Evolutionary conservation across 1,140 invertebrate species (phyloP).

Genomic region (Lepidurus packardi): DNA sequence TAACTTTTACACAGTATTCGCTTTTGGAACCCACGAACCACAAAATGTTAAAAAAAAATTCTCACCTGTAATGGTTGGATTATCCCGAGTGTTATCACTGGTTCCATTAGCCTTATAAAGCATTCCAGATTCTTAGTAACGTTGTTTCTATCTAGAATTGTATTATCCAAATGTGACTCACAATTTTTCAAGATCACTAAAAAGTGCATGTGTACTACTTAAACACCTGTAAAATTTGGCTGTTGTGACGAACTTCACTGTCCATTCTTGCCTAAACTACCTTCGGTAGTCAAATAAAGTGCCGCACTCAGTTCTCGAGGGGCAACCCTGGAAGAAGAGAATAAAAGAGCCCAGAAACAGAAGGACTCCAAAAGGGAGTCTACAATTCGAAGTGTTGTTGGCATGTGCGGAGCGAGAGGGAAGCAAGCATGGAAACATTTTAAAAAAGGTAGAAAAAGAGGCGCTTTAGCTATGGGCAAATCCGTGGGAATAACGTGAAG

Average conservation of each 20-base stretch:
- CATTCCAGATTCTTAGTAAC: neutral
- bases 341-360: neutral
- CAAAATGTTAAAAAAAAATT: too few species aligned
- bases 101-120: neutral
- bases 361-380: neutral
- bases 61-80: neutral
- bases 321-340: neutral
- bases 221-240: neutral
- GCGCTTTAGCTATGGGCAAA: constrained; percentile 14
- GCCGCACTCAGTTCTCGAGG: neutral
- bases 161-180: too few species aligned
- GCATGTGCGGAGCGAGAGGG: constrained; percentile 12
- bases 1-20: too few species aligned
- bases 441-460: constrained; percentile 15
- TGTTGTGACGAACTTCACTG: neutral
- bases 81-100: neutral
- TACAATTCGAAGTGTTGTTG: neutral
- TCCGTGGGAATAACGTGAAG: neutral
- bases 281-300: constrained; percentile 18
- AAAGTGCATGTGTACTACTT: neutral
- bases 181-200: too few species aligned
- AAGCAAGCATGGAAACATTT: neutral
- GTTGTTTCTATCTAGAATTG: too few species aligned
- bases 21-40: too few species aligned
- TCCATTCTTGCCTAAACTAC: constrained; percentile 18